Evolutionary conservation across 2,888 invertebrate genomes (phyloP), one percentile per base, ranked within the genome.

Genomic region (Drosophila mimica): DNA sequence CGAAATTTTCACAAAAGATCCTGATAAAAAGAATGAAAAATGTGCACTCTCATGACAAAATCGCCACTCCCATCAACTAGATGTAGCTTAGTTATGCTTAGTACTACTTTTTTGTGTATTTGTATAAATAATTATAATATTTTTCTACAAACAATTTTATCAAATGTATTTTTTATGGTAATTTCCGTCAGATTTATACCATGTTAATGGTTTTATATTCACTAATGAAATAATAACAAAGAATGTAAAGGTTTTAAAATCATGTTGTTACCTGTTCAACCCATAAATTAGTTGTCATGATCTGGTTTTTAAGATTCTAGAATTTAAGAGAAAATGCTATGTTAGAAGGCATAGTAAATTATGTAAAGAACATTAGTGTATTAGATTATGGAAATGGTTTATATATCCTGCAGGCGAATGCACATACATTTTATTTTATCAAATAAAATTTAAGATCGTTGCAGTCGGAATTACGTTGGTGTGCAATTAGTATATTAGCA

Each of bases 291-390:
- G 98, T 97, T 60, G 98, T 98, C 97, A 98, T 97, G 90, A 98
- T 98, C 94, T 98, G 98, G 92, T 98, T 98, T 94, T 97, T 98
- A 91, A 98, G 94, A 93, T 98, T 98, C 98, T 98, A 96, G 63
- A 96, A 96, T n/a, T 4, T 38, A 20, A 48, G 31, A 17, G 43
- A 40, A 59, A 33, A 15, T 7, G 20, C 7, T 8, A 51, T 9
- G 9, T 38, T 51, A 20, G 28, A 25, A 38, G 13, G 9, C 15
- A 30, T 31, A 40, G 7, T 5, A 40, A 30, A 40, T 40, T n/a
- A 31, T 40, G n/a, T 31, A 51, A 11, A 31, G 28, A 49, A 51
- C 3, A 13, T 11, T 5, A 7, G 17, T 15, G 17, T 25, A 15
- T 25, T 46, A 25, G 8, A 15, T 15, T 25, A 46, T 8, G 28